A percentile compares a stretch with the other conserved stretches of the same genome.
phyloP scores from a whole-genome alignment of 2,113 vertebrate genomes.

The Callopanchax toddi region DNA sequence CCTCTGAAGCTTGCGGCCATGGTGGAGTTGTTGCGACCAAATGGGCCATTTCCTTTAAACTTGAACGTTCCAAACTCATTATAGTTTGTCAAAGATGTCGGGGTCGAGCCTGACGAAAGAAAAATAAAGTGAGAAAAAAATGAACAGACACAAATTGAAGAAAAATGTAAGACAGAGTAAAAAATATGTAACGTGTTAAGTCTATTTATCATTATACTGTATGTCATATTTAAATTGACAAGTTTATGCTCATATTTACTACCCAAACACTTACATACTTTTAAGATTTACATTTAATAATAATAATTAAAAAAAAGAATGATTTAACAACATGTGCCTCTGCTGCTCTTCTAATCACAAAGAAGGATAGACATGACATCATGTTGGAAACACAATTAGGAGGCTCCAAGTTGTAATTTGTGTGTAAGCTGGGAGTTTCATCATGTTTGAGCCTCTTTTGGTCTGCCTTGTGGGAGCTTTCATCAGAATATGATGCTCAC shows the following conservation, averaged over 20 bases:
- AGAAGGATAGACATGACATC: slow-evolving; percentile 17
- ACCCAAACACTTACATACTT: too few species aligned
- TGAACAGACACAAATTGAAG: background rate
- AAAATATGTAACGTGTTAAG: too few species aligned
- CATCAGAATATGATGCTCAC: too few species aligned
- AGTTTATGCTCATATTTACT: background rate
- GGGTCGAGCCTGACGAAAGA: slow-evolving; percentile 36
- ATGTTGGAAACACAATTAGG: background rate
- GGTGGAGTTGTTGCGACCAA: slow-evolving; percentile 20
- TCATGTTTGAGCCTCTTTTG: too few species aligned
- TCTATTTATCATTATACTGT: too few species aligned
- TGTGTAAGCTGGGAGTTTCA: background rate
- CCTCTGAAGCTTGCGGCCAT: slow-evolving; percentile 17
- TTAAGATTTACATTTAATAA: too few species aligned
- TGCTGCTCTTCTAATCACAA: background rate
- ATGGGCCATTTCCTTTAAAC: slow-evolving; percentile 59
- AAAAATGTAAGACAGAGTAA: background rate
- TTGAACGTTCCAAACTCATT: slow-evolving; percentile 64
- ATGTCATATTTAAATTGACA: too few species aligned
- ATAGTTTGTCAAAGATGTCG: background rate
- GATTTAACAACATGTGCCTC: too few species aligned
- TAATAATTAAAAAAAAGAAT: too few species aligned
- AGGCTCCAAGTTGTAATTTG: background rate
- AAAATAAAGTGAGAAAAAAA: background rate
- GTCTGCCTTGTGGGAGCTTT: too few species aligned